Evolutionary conservation across 2,797 vertebrate genomes (phyloP), one percentile per base, ranked within the genome.

Genomic region (Limosa lapponica): DNA sequence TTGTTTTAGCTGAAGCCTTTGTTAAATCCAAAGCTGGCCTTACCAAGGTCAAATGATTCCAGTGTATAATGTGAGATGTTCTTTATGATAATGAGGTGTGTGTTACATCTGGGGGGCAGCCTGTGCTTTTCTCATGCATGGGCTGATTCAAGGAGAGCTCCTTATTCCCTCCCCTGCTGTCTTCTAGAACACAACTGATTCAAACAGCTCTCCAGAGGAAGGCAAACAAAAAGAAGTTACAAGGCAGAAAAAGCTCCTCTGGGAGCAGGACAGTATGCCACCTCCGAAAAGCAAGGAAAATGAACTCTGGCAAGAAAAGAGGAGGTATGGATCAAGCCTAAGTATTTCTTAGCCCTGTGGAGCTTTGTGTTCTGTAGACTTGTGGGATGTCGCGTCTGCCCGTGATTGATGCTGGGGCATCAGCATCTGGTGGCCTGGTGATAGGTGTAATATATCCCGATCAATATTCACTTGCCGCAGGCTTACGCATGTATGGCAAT

Each of bases 191-290:
- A 95, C 97, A 89, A 19, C 69, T 70, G 96, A 97, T 71, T 80
- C 95, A 77, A 97, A 95, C 89, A 96, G 83, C 84, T 94, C 57
- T 73, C 88, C 71, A 51, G 97, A 97, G 22, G 96, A 98, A 95
- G 98, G 96, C 97, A 97, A 98, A 96, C 96, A 97, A 97, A 61
- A 97, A 43, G 94, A 96, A 79, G 85, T 84, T 81, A 59, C 73
- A 90, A 97, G 93, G 58, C 93, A 89, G 97, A 97, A 97, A 82
- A 97, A 79, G 15, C 46, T 96, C 19, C 36, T 89, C 34, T 97
- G 90, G 91, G 96, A 93, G 41, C 93, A 96, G 49, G 95, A 87
- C 39, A 39, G 17, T 34, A 54, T 90, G 37, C 66, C 66, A 4
- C 57, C 94, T 91, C 89, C 69, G 15, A 97, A 96, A 90, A 91